Conservation (phyloP, 2,113 vertebrate genomes). For the Narcine bancroftii region DNA sequence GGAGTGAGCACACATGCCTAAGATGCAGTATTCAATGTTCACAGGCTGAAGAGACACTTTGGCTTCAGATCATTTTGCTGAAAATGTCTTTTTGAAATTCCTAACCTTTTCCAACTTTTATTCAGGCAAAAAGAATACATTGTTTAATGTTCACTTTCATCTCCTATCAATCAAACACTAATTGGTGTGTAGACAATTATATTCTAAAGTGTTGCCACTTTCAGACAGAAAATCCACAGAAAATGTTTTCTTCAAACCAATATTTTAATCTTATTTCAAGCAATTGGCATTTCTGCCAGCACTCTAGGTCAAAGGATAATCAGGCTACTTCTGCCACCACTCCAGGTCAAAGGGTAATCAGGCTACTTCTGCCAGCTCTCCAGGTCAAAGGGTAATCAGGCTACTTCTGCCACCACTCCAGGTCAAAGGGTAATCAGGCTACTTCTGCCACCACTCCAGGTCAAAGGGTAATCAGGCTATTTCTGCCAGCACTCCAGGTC, state of each 20-base stretch:
- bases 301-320: background rate
- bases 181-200: background rate
- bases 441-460: background rate
- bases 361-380: background rate
- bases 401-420: background rate
- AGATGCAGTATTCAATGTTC: background rate
- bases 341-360: background rate
- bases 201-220: too few relatives aligned
- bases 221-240: background rate
- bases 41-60: background rate
- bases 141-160: background rate
- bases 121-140: background rate
- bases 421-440: background rate
- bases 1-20: background rate
- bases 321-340: background rate
- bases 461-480: background rate
- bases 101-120: background rate
- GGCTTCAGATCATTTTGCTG: background rate
- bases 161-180: background rate
- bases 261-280: background rate
- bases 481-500: background rate
- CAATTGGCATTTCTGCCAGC: background rate
- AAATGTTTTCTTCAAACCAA: background rate
- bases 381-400: background rate
- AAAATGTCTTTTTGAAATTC: background rate